Base-by-base conservation (phyloP, 2,888 invertebrate species). In the Chydorus sphaericus region DNA sequence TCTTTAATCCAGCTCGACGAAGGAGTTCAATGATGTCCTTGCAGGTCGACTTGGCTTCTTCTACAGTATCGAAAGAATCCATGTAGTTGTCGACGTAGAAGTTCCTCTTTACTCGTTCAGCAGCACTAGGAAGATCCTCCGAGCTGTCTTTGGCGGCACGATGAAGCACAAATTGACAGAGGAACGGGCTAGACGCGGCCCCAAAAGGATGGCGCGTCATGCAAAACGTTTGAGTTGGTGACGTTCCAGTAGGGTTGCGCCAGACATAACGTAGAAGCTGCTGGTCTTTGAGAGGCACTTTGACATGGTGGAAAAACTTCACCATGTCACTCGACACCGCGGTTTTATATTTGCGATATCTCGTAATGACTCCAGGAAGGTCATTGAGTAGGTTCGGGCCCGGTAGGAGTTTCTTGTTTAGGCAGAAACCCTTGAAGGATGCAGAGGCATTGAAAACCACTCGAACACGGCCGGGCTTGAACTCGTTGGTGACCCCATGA, bases 401-500 rank as follows among this genome's bases (percentile, higher is more conserved):
- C 11, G 48, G 38, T 7, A 57, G 29, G 0, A 62, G 26, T 6
- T 29, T 14, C 23, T 62, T 59, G 55, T 62, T 62, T 2, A 61
- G 52, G 36, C 53, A 51, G 4, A 4, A 29, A 5, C 60, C 59
- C 23, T 55, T 10, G 26, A 11, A 33, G 23, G 50, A 57, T 6
- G 60, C 59, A 2, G 61, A 58, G 0, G 61, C 60, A 33, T 62
- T 59, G 23, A 61, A 62, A 3, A 63, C 62, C 2, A 63, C 18
- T 8, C 63, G 44, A 1, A 60, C 20, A 28, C 60, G 59, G 20
- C 54, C 55, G 4, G 62, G 60, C 44, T 62, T 62, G 29, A 58
- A 60, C 4, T 58, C 57, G 28, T 57, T 59, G 0, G 28, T 38
- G 30, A 59, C 61, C 1, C 55, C 57, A 57, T 62, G 61, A 29